Percentiles rank a stretch among this genome's conserved stretches.
Conservation (phyloP, 2,888 invertebrate genomes). For the Lampropteryx suffumata region DNA sequence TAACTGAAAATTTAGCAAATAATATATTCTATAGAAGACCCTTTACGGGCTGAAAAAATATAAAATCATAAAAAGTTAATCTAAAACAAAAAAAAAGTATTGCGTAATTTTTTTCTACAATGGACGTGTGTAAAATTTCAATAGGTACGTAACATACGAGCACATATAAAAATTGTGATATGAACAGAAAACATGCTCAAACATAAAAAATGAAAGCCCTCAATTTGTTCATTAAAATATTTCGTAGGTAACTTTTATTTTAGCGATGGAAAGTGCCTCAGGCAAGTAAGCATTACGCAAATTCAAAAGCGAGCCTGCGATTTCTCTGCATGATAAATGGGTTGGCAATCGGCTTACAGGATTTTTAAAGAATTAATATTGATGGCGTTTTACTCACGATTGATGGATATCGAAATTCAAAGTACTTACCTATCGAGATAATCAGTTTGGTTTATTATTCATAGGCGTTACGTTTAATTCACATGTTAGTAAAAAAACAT, state of each 20-base stretch:
- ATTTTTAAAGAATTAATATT: slow-evolving; percentile 21
- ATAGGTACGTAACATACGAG: too few relatives aligned
- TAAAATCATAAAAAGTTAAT: too few relatives aligned
- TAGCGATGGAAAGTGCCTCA: slow-evolving; percentile 31
- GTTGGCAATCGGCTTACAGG: slow-evolving; percentile 26
- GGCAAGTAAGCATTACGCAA: slow-evolving; percentile 45
- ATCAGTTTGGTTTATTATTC: too few relatives aligned
- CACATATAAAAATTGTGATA: too few relatives aligned
- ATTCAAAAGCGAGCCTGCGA: slow-evolving; percentile 35
- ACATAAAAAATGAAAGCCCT: slow-evolving; percentile 12
- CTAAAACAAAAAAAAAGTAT: too few relatives aligned
- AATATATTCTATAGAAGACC: too few relatives aligned
- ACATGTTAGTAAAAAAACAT: too few relatives aligned
- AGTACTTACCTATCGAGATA: neutral
- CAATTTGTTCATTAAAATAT: slow-evolving; percentile 9
- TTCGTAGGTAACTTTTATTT: slow-evolving; percentile 13
- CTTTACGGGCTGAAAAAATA: too few relatives aligned
- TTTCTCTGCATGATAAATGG: slow-evolving; percentile 33
- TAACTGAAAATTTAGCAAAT: too few relatives aligned
- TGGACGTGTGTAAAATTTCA: too few relatives aligned
- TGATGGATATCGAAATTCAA: neutral
- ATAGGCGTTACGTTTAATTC: too few relatives aligned
- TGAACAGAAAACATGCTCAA: slow-evolving; percentile 4
- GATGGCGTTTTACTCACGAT: slow-evolving; percentile 9
- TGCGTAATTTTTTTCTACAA: too few relatives aligned